phyloP scores from a whole-genome alignment of 1,140 invertebrate genomes.

The Stegodyphus mimosarum region DNA sequence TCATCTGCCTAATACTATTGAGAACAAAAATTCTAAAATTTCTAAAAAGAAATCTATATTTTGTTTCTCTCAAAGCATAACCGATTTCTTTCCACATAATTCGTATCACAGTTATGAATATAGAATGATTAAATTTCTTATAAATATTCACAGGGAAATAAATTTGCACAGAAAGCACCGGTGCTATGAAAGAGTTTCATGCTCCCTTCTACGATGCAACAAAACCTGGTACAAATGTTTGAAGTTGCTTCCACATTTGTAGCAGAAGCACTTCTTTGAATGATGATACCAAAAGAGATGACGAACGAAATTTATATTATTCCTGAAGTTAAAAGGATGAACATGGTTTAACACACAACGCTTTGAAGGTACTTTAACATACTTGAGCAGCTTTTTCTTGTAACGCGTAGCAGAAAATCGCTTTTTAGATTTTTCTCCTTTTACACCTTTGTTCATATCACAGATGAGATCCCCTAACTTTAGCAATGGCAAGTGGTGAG shows the following conservation, averaged over 20 bases:
- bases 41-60: no score
- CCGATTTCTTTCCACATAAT: no score
- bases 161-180: conserved; percentile 16
- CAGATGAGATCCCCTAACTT: conserved; percentile 1
- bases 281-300: conserved; percentile 30
- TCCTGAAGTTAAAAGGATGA: conserved; percentile 12
- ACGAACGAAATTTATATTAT: conserved; percentile 23
- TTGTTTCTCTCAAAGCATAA: no score
- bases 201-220: conserved; percentile 30
- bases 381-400: conserved; percentile 29
- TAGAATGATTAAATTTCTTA: conserved; percentile 27
- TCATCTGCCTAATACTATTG: no score
- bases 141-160: conserved; percentile 32
- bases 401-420: background rate
- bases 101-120: conserved; percentile 28
- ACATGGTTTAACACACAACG: conserved; percentile 23
- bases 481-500: background rate
- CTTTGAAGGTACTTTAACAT: background rate
- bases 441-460: conserved; percentile 36
- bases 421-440: conserved; percentile 3
- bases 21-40: no score
- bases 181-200: conserved; percentile 5
- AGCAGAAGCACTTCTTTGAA: conserved; percentile 12
- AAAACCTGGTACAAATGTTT: conserved; percentile 43
- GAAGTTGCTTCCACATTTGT: conserved; percentile 20